Base-by-base conservation (phyloP, 2,888 invertebrate species). In the Rotaria magnacalcarata region DNA sequence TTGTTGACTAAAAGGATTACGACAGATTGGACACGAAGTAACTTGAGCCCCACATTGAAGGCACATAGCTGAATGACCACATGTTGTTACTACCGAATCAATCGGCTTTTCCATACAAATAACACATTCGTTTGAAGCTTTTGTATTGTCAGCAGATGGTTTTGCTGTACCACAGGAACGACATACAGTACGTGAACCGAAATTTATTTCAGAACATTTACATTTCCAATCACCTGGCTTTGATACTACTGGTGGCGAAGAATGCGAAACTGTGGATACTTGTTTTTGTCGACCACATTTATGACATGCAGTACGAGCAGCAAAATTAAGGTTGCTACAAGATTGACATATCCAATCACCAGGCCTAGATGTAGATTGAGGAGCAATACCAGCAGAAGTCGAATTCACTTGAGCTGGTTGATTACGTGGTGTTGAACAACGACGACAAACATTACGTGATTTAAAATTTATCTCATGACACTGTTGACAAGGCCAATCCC, bases 181-280 rank as follows among this genome's bases (percentile, higher is more conserved):
- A 80, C 80, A 80, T 10, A 80, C 47, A 80, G 14, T 47, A 43
- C 80, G 47, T n/a, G 80, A 80, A n/a, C 47, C 80, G 7, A 80
- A 80, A 19, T 80, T 80, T 24, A 24, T n/a, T 14, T 80, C 47
- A 47, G 43, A n/a, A 47, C 80, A 80, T n/a, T 21, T 3, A 80
- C 80, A 80, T 11, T 80, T 80, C 80, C 80, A 80, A 47, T 80
- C 80, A 14, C 80, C 80, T 24, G 80, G 80, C 47, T 47, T 80
- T 0, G 47, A 3, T 10, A n/a, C 11, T 80, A 67, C 16, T 56
- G 67, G 2, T 67, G 67, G 7, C 24, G 24, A 1, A 2, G 10
- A 11, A 67, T 27, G 14, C 2, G 16, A 11, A 67, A 2, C 14
- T 16, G 16, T 34, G 3, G 67, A 16, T 2, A 3, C 27, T 34